Base-by-base conservation (phyloP, 2,113 vertebrate genomes). In the Scomber colias region DNA sequence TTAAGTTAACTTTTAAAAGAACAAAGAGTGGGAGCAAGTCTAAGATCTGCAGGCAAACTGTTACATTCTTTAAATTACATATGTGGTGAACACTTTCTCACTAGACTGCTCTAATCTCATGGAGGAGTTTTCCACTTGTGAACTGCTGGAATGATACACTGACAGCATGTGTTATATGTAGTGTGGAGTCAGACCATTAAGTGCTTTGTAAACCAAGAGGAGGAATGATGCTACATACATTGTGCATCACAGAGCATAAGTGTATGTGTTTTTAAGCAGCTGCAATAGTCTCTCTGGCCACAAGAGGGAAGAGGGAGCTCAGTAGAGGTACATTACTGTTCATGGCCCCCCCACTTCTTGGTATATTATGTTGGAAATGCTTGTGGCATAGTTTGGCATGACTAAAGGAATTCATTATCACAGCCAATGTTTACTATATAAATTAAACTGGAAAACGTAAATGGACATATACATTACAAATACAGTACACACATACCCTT, bases 211-310 rank as follows among this genome's bases (percentile, higher is more conserved):
- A 40, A 40, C 35, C 35, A 40, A 40, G 35, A 40, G 35, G 35
- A 40, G 35, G 35, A 54, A 19, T 54, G 51, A 54, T 21, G 45
- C 16, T 51, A 27, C 2, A 49, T 24, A 49, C n/a, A 21, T 51
- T 75, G 12, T 51, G 30, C 11, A 27, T 1, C 16, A 27, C 13
- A 63, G 1, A 61, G 17, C 35, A 60, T n/a, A 27, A 35, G n/a
- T 21, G 21, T n/a, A 30, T 21, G 31, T 55, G 16, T 72, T 65
- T 53, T 54, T 7, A 50, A 27, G 59, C 27, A 65, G 59, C 11
- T 90, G 89, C 56, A 90, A 50, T 87, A 74, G 11, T 77, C 11
- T 19, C 55, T 79, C 13, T 57, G 30, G 48, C 87, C 92, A 93
- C 87, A 79, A 90, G 88, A 85, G 84, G 88, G 90, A 72, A 19